A percentile compares a stretch with the other conserved stretches of the same genome.
These are phyloP conservation scores for Dolichotis patagonum DNA, from an alignment of 2,113 vertebrate genomes.

Conservation along the genomic window DNA sequence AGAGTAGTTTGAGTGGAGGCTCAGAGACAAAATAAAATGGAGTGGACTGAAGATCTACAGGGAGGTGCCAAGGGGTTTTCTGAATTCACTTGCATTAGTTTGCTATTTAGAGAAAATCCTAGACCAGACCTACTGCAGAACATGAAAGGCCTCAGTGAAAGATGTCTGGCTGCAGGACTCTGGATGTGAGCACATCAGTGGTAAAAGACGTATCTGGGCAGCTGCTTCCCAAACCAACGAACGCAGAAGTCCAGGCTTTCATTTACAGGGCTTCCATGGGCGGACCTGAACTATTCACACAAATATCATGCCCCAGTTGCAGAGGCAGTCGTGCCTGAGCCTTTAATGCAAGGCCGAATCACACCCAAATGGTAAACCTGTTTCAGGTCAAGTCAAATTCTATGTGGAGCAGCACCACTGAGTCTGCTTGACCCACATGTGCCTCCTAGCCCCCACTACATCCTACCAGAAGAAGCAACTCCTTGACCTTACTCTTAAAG, in stretches of 20 bases:
- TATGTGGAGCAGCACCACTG: neutral
- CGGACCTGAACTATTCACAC: neutral
- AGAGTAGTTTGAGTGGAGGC: neutral
- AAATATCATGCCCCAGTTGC: neutral
- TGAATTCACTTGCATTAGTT: neutral
- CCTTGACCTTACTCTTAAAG: neutral
- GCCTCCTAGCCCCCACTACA: neutral
- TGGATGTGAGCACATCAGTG: neutral
- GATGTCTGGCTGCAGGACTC: neutral
- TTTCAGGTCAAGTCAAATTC: neutral
- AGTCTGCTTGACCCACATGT: neutral
- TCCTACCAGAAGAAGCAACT: neutral
- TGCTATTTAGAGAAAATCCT: neutral
- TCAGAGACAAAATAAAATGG: neutral
- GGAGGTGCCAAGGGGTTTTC: neutral
- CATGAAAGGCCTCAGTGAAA: neutral
- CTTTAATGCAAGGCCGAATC: slow-evolving; percentile 8
- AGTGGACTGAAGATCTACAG: neutral
- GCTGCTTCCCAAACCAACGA: neutral
- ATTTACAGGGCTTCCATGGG: slow-evolving; percentile 61
- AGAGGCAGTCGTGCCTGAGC: neutral
- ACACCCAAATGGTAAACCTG: neutral
- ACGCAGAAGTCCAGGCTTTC: neutral
- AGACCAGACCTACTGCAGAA: neutral
- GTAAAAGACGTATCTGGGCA: neutral